Conservation (phyloP, 2,888 invertebrate species). For the Ectobius pallidus region DNA sequence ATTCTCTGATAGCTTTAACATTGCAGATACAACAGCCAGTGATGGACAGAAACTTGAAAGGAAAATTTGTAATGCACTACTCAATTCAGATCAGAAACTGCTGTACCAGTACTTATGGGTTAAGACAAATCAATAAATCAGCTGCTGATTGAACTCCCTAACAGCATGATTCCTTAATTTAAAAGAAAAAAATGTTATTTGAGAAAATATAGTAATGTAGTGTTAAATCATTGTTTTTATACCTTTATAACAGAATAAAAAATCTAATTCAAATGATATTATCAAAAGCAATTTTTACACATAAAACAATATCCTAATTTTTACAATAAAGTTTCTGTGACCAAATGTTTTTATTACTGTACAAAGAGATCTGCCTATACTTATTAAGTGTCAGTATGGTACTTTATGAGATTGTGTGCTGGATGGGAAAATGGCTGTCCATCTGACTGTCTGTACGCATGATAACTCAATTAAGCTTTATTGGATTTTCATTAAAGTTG, state of each 20-base stretch:
- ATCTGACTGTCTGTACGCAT: no score
- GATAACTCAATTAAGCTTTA: no score
- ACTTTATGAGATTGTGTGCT: no score
- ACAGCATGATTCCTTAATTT: background rate
- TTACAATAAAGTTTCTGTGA: no score
- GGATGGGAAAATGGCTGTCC: no score
- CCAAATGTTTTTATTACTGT: no score
- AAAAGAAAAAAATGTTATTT: background rate
- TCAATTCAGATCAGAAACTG: background rate
- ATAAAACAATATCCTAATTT: no score
- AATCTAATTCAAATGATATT: no score
- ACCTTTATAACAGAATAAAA: background rate
- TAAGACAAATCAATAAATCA: background rate
- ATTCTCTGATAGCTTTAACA: conserved; percentile 59
- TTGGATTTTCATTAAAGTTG: no score
- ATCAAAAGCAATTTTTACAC: no score
- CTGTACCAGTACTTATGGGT: background rate
- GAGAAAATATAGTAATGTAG: background rate
- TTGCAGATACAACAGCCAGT: conserved; percentile 56
- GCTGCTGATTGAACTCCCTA: background rate
- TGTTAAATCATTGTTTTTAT: background rate
- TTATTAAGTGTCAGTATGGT: no score
- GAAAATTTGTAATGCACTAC: conserved; percentile 20
- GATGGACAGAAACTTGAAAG: conserved; percentile 61
- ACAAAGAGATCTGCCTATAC: no score